Percentiles rank a stretch among this genome's conserved stretches.
phyloP scores from a whole-genome alignment of 92 coral and sea anemone genomes.

The Scolanthus callimorphus region DNA sequence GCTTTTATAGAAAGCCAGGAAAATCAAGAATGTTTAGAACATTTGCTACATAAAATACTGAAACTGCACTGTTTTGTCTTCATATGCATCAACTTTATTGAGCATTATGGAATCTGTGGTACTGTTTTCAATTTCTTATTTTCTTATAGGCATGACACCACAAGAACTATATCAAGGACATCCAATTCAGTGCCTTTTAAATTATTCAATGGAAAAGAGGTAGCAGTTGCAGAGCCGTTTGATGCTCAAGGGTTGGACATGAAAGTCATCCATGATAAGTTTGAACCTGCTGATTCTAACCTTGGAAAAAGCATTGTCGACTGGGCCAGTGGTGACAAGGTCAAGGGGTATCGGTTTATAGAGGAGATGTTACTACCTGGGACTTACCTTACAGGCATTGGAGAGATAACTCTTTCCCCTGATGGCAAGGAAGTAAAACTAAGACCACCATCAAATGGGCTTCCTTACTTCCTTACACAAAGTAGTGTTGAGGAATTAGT shows the following conservation, averaged over 20 bases:
- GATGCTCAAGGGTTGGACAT: conserved; percentile 62
- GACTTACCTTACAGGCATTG: conserved; percentile 78
- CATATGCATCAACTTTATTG: no score
- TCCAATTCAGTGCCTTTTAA: no score
- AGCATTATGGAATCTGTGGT: no score
- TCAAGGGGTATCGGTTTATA: conserved; percentile 86
- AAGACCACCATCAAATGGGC: conserved; percentile 65
- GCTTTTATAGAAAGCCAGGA: no score
- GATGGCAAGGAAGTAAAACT: conserved; percentile 68
- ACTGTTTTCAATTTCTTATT: no score
- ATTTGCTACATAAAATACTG: no score
- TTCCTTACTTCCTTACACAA: conserved; percentile 70
- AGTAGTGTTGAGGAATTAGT: conserved; percentile 66
- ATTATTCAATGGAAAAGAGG: no score
- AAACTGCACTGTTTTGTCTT: no score
- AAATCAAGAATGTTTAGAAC: no score
- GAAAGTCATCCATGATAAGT: conserved; percentile 71
- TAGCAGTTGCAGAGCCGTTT: conserved; percentile 75
- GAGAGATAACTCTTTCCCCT: conserved; percentile 62
- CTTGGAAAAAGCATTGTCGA: conserved; percentile 78
- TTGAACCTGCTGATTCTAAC: conserved; percentile 74
- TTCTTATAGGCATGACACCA: no score
- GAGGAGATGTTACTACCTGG: conserved; percentile 83
- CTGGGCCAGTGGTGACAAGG: conserved; percentile 96
- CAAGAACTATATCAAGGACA: no score